Base-by-base conservation (phyloP, 2,888 invertebrate species). In the Drosophila tanythrix region DNA sequence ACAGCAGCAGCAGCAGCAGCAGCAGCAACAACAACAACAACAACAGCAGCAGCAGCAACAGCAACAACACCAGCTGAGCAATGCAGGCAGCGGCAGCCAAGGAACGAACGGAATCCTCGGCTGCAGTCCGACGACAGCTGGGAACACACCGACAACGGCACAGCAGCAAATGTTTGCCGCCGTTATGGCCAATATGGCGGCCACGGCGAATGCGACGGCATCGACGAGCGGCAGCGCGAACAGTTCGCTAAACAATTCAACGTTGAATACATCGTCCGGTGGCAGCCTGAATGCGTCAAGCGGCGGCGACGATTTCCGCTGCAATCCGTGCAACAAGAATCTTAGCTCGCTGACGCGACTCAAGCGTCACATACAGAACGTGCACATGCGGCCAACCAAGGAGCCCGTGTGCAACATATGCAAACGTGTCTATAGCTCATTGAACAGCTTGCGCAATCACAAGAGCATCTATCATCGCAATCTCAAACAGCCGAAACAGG, bases 351-450 rank as follows among this genome's bases (percentile, higher is more conserved):
- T 97, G 94, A 97, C 97, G 92, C 95, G 97, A 93, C 96, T 97
- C 94, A 97, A 97, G 95, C 96, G 97, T 92, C 97, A 97, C 94
- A 97, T 97, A 94, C 97, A 97, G 95, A 97, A 97, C 94, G 97
- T 97, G 92, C 97, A 97, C 94, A 97, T 97, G 96, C 95, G 97
- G 92, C 97, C 97, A 91, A 96, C 97, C 93, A 95, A 97, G 94
- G 97, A 97, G 94, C 97, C 97, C 86, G 97, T 97, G 93, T 97
- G 97, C 95, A 97, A 97, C 95, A 97, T 97, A 93, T 97, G 97
- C 95, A 97, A 97, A 94, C 96, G 97, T 93, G 97, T 97, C 90
- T 97, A 97, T 95, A 97, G 97, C 95, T 97, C 97, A 93, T 95
- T 97, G 92, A 97, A 97, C 95, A 97, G 97, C 93, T 95, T 97